Conservation (phyloP, 2,888 invertebrate genomes). For the Heliconius aoede region DNA sequence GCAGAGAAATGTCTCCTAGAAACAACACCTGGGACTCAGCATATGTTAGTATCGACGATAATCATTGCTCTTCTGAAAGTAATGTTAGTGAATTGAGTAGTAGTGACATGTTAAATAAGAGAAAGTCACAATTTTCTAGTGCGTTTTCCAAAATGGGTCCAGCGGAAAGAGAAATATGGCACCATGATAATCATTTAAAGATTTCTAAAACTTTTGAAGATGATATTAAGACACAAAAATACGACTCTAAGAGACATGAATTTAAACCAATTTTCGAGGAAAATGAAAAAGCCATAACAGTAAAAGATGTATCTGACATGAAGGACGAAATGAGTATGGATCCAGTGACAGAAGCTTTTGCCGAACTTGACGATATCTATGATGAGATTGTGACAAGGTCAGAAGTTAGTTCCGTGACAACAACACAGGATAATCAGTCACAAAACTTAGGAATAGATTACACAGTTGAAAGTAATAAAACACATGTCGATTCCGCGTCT, state of each 20-base stretch:
- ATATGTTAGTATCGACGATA: constrained; percentile 82
- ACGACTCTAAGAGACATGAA: constrained; percentile 63
- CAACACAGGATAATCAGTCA: constrained; percentile 53
- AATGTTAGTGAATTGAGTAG: constrained; percentile 60
- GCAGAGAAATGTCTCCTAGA: constrained; percentile 60
- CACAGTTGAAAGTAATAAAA: constrained; percentile 56
- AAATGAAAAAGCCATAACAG: constrained; percentile 64
- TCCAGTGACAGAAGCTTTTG: constrained; percentile 75
- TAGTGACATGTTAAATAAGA: constrained; percentile 54
- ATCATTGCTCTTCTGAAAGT: constrained; percentile 69
- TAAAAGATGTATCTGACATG: constrained; percentile 55
- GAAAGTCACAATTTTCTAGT: constrained; percentile 56
- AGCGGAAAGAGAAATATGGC: constrained; percentile 78
- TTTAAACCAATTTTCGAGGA: constrained; percentile 79
- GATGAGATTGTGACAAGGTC: constrained; percentile 68
- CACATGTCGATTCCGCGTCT: constrained; percentile 80
- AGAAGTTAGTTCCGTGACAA: constrained; percentile 54
- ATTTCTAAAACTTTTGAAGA: constrained; percentile 53
- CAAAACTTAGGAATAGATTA: constrained; percentile 53
- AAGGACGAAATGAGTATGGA: constrained; percentile 60
- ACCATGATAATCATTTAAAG: constrained; percentile 65
- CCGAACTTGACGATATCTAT: constrained; percentile 74
- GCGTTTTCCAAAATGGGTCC: constrained; percentile 72
- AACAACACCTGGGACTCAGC: constrained; percentile 82
- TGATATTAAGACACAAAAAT: constrained; percentile 62